phyloP scores from a whole-genome alignment of 64 coral and sea anemone genomes.

The Porites australiensis region DNA sequence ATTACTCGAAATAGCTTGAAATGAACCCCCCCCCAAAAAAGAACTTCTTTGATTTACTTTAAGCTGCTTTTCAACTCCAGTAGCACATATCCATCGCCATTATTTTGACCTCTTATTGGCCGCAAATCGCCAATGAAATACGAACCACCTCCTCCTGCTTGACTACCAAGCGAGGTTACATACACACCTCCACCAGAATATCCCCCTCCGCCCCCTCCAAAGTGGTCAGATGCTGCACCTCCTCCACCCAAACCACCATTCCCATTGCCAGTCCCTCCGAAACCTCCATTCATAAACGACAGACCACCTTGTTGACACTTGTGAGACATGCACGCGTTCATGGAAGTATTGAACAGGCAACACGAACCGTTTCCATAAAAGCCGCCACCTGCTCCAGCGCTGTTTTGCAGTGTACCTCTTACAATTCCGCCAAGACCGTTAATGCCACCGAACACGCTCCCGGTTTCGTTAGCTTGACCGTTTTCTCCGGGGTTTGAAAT shows the following conservation, averaged over 20 bases:
- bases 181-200: constrained; percentile 59
- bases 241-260: constrained; percentile 58
- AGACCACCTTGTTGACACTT: constrained; percentile 12
- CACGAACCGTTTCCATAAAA: constrained; percentile 27
- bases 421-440: constrained; percentile 36
- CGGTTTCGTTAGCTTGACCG: neutral
- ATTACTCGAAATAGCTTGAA: no score
- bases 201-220: constrained; percentile 58
- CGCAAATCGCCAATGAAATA: neutral
- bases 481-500: neutral
- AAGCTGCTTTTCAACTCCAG: neutral
- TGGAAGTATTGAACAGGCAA: neutral
- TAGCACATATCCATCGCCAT: constrained; percentile 40
- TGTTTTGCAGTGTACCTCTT: neutral
- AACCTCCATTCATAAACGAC: neutral
- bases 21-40: no score
- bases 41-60: neutral
- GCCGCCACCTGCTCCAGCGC: constrained; percentile 51
- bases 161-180: neutral
- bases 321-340: neutral
- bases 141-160: constrained; percentile 56
- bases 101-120: neutral
- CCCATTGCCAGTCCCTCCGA: constrained; percentile 37
- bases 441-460: neutral
- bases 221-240: neutral